Base-by-base conservation (phyloP, 2,797 vertebrate genomes). In the Acanthurus tractus region DNA sequence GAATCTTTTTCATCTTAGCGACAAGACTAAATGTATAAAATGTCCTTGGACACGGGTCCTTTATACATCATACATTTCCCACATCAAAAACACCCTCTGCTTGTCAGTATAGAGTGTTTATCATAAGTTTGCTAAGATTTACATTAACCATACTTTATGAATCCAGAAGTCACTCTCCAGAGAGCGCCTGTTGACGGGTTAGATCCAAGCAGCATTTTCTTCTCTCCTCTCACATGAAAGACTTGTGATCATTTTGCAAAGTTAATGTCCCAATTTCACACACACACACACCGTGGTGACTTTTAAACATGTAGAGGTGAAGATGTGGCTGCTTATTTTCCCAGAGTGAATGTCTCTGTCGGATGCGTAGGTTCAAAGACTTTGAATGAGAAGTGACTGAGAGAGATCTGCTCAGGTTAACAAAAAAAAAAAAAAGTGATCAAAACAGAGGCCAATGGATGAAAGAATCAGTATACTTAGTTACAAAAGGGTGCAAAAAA, bases 291-390 rank as follows among this genome's bases (percentile, higher is more conserved):
- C 23, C 12, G 22, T 0, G 1, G 36, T 46, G 57, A 48, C 23
- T 34, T 68, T 49, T 42, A 34, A 54, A 49, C 36, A 22, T 8
- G 48, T 53, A 34, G 7, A 63, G 52, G 29, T 55, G 52, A 68
- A 48, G 40, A 49, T 53, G 40, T 56, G 2, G n/a, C 11, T 34
- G 20, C 22, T 50, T 63, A 9, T 58, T 62, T 70, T 49, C 22
- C 52, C 64, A 73, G 70, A 63, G 54, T 1, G 0, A 52, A 74
- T 20, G 22, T 59, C 49, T 65, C n/a, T n/a, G n/a, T n/a, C 6
- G 29, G 52, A 29, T 52, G 67, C 12, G 11, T 63, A n/a, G 68
- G 52, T 65, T 74, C 65, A 82, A 73, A 77, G 48, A 42, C 38
- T 68, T 1, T 13, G 40, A 69, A 15, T 1, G 58, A 68, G 8